A percentile compares a stretch with the other conserved stretches of the same genome.
Conservation (phyloP, 2,888 invertebrate species). For the Hymenopus coronatus region DNA sequence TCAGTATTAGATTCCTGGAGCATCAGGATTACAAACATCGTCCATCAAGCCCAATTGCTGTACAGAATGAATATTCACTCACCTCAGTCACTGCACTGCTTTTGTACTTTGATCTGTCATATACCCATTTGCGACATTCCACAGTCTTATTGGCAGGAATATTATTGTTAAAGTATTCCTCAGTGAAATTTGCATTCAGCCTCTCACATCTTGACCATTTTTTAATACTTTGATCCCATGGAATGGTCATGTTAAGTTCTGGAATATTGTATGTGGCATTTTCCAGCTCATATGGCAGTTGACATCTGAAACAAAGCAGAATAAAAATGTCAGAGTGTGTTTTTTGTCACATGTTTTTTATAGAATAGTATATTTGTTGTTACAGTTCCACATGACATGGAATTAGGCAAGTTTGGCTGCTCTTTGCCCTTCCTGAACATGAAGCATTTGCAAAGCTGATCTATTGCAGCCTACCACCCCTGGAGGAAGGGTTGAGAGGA, state of each 20-base stretch:
- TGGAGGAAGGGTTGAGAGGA: too few species aligned
- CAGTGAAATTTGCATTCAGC: conserved; percentile 48
- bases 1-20: too few species aligned
- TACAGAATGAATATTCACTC: conserved; percentile 34
- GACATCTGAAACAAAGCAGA: conserved; percentile 51
- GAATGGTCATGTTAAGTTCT: conserved; percentile 53
- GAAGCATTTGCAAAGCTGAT: too few species aligned
- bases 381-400: too few species aligned
- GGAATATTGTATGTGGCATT: conserved; percentile 54
- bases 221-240: conserved; percentile 50
- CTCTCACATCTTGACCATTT: conserved; percentile 55
- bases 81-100: conserved; percentile 66
- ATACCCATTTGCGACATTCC: conserved; percentile 57
- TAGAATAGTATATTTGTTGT: too few species aligned
- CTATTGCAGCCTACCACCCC: too few species aligned
- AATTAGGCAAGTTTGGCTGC: too few species aligned
- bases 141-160: conserved; percentile 41
- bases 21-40: too few species aligned
- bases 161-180: conserved; percentile 42
- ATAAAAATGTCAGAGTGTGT: neutral
- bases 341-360: too few species aligned
- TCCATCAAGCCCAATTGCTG: too few species aligned
- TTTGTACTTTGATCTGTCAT: conserved; percentile 57
- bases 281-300: conserved; percentile 55
- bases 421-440: too few species aligned